These are phyloP conservation scores for Percopsis omiscomaycus DNA, from an alignment of 2,797 vertebrate species.

Conservation along the genomic window DNA sequence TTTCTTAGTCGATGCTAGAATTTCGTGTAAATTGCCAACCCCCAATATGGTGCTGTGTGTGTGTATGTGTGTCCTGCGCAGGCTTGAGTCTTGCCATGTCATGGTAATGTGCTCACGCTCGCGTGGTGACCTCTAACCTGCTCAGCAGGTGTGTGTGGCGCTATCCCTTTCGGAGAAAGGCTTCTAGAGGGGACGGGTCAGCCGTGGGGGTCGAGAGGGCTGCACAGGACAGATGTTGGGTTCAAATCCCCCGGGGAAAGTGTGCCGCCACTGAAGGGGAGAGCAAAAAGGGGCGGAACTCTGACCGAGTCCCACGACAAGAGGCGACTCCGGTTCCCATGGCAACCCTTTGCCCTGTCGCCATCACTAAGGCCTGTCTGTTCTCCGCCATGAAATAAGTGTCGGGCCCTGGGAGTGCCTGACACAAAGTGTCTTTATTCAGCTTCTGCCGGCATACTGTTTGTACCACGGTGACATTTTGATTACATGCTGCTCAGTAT, in stretches of 20 bases:
- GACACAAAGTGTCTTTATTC: slow-evolving; percentile 48
- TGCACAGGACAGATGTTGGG: slow-evolving; percentile 73
- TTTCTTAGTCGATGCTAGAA: neutral
- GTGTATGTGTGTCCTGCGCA: slow-evolving; percentile 1
- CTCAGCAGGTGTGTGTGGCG: slow-evolving; percentile 73
- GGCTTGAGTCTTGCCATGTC: slow-evolving; percentile 37
- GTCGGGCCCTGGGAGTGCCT: slow-evolving; percentile 20
- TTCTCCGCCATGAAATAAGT: slow-evolving; percentile 44
- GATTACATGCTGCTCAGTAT: neutral
- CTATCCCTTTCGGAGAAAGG: slow-evolving; percentile 58
- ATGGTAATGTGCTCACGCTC: slow-evolving; percentile 36
- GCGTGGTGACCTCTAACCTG: slow-evolving; percentile 66
- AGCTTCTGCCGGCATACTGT: slow-evolving; percentile 2
- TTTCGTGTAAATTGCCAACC: slow-evolving; percentile 1
- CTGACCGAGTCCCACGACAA: slow-evolving; percentile 57
- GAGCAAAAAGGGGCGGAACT: slow-evolving; percentile 59
- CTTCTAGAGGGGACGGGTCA: slow-evolving; percentile 46
- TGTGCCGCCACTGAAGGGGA: slow-evolving; percentile 61
- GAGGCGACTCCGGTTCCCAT: slow-evolving; percentile 62
- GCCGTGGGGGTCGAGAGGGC: slow-evolving; percentile 12
- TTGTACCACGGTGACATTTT: neutral
- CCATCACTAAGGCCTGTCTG: slow-evolving; percentile 57
- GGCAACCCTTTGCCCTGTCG: slow-evolving; percentile 49
- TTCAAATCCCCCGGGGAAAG: slow-evolving; percentile 70
- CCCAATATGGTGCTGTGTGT: slow-evolving; percentile 2